phyloP scores from a whole-genome alignment of 2,113 vertebrate genomes.

The Podarcis muralis region DNA sequence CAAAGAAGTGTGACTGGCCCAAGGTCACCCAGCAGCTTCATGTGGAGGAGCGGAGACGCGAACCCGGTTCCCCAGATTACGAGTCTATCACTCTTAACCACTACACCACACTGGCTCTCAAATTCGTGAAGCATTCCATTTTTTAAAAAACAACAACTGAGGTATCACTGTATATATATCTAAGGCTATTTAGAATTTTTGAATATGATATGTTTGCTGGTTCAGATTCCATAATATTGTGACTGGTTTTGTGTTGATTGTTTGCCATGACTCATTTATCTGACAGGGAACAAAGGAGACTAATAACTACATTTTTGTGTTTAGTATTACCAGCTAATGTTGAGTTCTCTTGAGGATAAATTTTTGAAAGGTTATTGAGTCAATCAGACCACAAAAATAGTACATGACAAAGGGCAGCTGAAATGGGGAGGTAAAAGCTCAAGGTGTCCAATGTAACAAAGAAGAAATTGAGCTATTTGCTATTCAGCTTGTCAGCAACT shows the following conservation, averaged over 20 bases:
- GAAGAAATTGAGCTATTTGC: background rate
- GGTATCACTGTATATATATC: background rate
- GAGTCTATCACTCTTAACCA: too few species aligned
- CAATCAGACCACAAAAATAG: slow-evolving; percentile 4
- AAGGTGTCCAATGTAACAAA: background rate
- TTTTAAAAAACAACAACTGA: too few species aligned
- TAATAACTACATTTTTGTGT: background rate
- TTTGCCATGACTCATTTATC: slow-evolving; percentile 14
- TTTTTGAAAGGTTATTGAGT: slow-evolving; percentile 11
- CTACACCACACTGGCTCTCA: too few species aligned
- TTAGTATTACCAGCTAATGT: background rate
- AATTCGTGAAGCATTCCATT: too few species aligned
- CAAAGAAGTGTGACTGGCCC: too few species aligned
- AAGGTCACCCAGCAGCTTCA: too few species aligned
- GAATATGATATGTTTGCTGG: background rate
- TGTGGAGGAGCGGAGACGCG: too few species aligned
- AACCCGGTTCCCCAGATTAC: too few species aligned
- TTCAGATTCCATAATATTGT: background rate
- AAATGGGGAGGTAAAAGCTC: background rate
- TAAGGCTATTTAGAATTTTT: background rate
- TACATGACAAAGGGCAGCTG: slow-evolving; percentile 22
- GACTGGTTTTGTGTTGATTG: background rate
- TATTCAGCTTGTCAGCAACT: background rate
- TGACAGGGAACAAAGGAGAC: background rate
- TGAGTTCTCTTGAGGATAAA: slow-evolving; percentile 23